Percentiles rank a stretch among this genome's conserved stretches.
These are phyloP conservation scores for Mallotus villosus DNA, from an alignment of 2,797 vertebrate species.

Conservation along the genomic window DNA sequence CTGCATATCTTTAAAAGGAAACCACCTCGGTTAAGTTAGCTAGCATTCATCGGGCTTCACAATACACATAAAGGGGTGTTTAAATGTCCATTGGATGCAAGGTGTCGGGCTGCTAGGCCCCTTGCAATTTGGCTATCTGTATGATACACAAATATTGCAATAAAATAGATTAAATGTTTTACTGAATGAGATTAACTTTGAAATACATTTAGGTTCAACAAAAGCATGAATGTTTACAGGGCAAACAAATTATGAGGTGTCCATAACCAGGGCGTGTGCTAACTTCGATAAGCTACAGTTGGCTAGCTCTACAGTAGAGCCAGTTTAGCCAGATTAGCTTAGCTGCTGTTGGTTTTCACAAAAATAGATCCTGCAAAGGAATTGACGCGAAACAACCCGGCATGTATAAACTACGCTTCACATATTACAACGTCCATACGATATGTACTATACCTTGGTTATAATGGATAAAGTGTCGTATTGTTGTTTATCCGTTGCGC, in stretches of 20 bases:
- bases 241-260: not conserved
- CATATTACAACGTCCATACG: not conserved
- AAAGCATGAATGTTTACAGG: not conserved
- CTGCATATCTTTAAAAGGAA: not conserved
- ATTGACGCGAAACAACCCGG: not conserved
- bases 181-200: not conserved
- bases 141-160: not conserved
- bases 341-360: conserved; percentile 21
- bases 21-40: conserved; percentile 43
- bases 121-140: conserved; percentile 23
- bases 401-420: not conserved
- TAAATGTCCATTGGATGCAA: conserved; percentile 68
- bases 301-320: conserved; percentile 29
- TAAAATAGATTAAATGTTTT: not conserved
- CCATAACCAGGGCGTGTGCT: conserved; percentile 26
- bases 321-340: conserved; percentile 43
- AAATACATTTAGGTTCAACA: not conserved
- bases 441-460: conserved; percentile 46
- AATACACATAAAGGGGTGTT: conserved; percentile 44
- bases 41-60: conserved; percentile 20
- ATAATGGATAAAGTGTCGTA: conserved; percentile 36
- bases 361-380: conserved; percentile 30
- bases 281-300: conserved; percentile 39
- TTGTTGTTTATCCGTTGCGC: conserved; percentile 62
- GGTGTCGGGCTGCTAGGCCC: conserved; percentile 59